phyloP scores from a whole-genome alignment of 2,888 invertebrate genomes.

The Antheraea yamamai region DNA sequence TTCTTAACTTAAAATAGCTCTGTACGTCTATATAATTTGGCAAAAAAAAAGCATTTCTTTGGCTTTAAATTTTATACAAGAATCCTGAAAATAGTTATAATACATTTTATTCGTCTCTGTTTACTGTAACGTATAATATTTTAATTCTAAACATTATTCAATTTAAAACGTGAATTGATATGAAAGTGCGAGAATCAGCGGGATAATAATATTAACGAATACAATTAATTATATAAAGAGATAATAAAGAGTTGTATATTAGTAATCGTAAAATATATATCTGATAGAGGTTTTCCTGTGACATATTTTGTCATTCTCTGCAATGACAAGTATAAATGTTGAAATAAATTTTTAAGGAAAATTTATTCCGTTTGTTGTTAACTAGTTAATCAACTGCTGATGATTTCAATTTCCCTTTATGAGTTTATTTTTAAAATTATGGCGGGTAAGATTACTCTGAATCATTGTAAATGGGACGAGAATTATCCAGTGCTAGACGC shows the following conservation, averaged over 20 bases:
- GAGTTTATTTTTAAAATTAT: not conserved
- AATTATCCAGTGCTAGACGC: not conserved
- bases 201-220: not conserved
- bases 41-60: too few species aligned
- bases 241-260: constrained; percentile 34
- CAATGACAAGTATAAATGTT: not conserved
- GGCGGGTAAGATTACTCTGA: not conserved
- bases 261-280: constrained; percentile 39
- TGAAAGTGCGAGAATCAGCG: not conserved
- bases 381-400: not conserved
- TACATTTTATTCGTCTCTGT: too few species aligned
- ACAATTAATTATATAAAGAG: constrained; percentile 9
- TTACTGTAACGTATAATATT: too few species aligned
- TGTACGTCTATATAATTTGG: too few species aligned
- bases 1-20: too few species aligned
- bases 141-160: not conserved
- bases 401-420: not conserved
- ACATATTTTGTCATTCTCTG: constrained; percentile 7
- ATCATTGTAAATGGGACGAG: not conserved
- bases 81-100: too few species aligned
- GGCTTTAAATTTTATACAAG: too few species aligned
- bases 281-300: constrained; percentile 46
- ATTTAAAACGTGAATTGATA: not conserved
- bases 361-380: not conserved
- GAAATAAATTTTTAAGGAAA: not conserved